Conservation (phyloP, 2,888 invertebrate species). For the Camptogramma bilineatum region DNA sequence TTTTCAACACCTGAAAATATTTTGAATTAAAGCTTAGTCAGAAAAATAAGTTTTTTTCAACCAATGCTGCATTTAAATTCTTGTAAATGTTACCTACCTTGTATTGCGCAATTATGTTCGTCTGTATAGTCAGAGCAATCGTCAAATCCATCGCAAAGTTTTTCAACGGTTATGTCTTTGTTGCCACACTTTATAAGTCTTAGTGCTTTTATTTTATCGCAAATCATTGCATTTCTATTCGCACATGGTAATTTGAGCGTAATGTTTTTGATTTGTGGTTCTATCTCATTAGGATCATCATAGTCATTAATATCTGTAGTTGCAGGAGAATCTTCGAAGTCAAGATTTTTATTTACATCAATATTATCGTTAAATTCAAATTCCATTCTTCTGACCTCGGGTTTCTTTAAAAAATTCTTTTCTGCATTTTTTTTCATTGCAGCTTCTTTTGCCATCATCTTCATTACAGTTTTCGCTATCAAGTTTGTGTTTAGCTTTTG, state of each 20-base stretch:
- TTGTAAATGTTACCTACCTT: constrained; percentile 46
- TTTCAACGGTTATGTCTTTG: constrained; percentile 51
- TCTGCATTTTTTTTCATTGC: constrained; percentile 15
- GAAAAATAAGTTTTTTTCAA: neutral
- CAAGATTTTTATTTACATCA: constrained; percentile 20
- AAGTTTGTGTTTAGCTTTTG: neutral
- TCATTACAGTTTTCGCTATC: constrained; percentile 26
- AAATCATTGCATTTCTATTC: constrained; percentile 49
- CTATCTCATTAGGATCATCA: constrained; percentile 10
- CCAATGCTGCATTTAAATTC: neutral
- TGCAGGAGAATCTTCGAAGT: neutral
- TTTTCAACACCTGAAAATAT: constrained; percentile 57
- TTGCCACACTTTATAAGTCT: constrained; percentile 58
- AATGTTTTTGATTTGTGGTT: constrained; percentile 10
- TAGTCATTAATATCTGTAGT: neutral
- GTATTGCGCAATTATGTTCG: constrained; percentile 61
- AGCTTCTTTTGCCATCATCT: constrained; percentile 41
- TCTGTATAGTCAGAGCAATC: constrained; percentile 67
- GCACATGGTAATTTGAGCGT: constrained; percentile 42
- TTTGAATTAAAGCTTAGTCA: neutral
- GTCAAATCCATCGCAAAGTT: constrained; percentile 63
- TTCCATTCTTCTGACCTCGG: constrained; percentile 36
- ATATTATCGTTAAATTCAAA: constrained; percentile 32
- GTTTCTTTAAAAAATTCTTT: constrained; percentile 24
- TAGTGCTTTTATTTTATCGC: constrained; percentile 57